Evolutionary conservation across 2,888 invertebrate species (phyloP).

Genomic region (Lepidocyrtoides sp.): DNA sequence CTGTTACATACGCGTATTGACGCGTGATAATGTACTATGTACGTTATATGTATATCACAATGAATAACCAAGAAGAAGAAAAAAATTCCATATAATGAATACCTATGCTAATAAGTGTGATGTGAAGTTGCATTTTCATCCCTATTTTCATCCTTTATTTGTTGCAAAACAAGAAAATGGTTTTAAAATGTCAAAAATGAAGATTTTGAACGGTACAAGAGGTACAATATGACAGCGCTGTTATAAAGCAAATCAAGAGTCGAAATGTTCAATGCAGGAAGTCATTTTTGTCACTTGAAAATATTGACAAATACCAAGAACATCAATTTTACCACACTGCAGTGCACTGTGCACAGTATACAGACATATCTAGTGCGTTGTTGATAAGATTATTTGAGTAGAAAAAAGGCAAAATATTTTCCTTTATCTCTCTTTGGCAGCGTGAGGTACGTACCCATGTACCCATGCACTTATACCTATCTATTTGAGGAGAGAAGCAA

Average conservation of each 20-base stretch:
- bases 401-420: slow-evolving; percentile 15
- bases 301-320: background rate
- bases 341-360: background rate
- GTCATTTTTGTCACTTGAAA: background rate
- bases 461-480: background rate
- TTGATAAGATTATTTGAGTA: background rate
- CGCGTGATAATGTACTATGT: background rate
- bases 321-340: too few relatives aligned
- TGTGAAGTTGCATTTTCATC: background rate
- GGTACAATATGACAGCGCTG: background rate
- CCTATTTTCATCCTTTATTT: background rate
- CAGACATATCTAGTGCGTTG: background rate
- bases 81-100: background rate
- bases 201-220: background rate
- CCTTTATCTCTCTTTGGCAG: background rate
- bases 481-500: background rate
- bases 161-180: background rate
- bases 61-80: background rate
- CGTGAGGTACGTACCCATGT: background rate
- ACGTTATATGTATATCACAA: background rate
- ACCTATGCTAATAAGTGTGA: too few relatives aligned
- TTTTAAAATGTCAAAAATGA: slow-evolving; percentile 30
- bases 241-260: background rate
- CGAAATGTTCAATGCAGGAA: background rate
- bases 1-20: background rate